A percentile compares a stretch with the other conserved stretches of the same genome.
Conservation (phyloP, 2,888 invertebrate genomes). For the Cephalotes varians region DNA sequence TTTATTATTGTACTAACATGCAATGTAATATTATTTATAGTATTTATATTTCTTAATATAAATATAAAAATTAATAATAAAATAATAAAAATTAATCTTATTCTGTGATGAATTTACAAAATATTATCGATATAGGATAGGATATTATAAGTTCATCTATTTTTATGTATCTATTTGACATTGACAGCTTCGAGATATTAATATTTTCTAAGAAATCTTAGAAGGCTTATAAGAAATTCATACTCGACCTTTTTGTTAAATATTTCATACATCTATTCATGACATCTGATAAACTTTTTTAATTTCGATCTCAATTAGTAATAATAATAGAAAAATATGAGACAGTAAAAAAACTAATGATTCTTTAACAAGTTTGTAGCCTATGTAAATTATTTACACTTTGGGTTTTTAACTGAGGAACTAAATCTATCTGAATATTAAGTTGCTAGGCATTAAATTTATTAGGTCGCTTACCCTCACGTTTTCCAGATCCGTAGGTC, state of each 20-base stretch:
- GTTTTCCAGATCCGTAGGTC: constrained; percentile 21
- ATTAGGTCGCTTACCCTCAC: constrained; percentile 29
- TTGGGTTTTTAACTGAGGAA: neutral
- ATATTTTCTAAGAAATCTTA: neutral
- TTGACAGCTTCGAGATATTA: neutral
- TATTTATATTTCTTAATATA: constrained; percentile 1
- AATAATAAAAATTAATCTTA: neutral
- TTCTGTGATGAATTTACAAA: neutral
- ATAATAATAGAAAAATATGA: neutral
- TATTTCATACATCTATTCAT: neutral
- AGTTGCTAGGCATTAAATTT: neutral
- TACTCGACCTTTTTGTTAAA: neutral
- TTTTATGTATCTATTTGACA: neutral
- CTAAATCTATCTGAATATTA: neutral
- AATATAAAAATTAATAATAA: neutral
- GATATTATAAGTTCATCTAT: neutral
- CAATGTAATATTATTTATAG: neutral
- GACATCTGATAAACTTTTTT: neutral
- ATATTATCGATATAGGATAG: neutral
- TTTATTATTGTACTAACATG: neutral
- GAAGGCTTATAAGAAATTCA: neutral
- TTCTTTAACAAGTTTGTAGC: neutral
- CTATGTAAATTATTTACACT: neutral
- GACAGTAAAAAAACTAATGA: neutral
- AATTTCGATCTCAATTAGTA: neutral